Conservation (phyloP, 2,888 invertebrate species). For the Baccha elongata region DNA sequence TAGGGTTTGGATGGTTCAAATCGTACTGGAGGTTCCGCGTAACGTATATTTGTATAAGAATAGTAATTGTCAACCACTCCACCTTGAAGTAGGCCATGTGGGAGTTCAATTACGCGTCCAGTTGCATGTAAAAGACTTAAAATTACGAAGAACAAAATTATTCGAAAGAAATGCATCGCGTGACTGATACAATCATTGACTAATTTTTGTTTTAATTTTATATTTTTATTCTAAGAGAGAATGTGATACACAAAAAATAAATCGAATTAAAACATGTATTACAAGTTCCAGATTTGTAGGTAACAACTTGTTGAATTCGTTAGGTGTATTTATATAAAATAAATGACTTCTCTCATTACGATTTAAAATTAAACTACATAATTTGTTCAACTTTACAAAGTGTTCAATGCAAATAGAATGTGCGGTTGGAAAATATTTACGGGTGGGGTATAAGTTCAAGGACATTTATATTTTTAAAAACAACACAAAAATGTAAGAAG, state of each 20-base stretch:
- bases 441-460: no score
- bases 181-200: neutral
- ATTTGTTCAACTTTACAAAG: no score
- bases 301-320: no score
- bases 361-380: no score
- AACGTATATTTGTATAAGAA: constrained; percentile 87
- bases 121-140: neutral
- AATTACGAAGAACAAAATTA: neutral
- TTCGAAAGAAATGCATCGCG: neutral
- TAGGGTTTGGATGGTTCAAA: constrained; percentile 82
- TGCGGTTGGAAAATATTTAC: no score
- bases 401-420: no score
- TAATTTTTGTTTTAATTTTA: neutral
- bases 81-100: constrained; percentile 74
- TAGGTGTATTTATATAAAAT: no score
- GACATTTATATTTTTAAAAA: no score
- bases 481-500: no score
- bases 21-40: constrained; percentile 86
- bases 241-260: no score
- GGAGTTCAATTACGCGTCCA: constrained; percentile 53
- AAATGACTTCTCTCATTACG: no score
- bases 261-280: neutral
- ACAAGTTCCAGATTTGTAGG: neutral
- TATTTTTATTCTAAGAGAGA: neutral
- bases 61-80: constrained; percentile 79